phyloP scores from a whole-genome alignment of 2,888 invertebrate genomes.

The Tethea ocularis region DNA sequence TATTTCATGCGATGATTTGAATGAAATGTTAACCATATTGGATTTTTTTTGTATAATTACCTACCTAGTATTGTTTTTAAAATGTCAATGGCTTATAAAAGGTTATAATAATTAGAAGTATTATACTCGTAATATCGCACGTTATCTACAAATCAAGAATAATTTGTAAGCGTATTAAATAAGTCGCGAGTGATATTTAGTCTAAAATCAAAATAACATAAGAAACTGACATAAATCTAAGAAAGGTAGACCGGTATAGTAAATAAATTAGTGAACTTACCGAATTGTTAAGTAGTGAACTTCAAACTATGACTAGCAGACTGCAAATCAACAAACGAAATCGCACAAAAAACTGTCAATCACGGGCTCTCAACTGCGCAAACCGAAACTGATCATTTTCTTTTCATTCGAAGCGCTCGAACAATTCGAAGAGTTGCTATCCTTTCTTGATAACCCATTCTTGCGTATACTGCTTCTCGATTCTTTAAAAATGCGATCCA shows the following conservation, averaged over 20 bases:
- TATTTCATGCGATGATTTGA: neutral
- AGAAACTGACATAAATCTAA: neutral
- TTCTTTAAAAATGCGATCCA: slow-evolving; percentile 84
- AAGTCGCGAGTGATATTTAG: slow-evolving; percentile 19
- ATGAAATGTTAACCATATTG: neutral
- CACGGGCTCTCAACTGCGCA: slow-evolving; percentile 26
- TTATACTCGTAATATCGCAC: neutral
- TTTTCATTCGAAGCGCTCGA: slow-evolving; percentile 37
- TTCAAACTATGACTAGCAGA: slow-evolving; percentile 41
- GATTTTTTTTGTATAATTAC: too few species aligned
- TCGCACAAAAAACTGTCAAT: slow-evolving; percentile 36
- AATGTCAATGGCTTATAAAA: neutral
- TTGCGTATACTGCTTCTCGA: slow-evolving; percentile 41
- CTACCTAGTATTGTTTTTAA: too few species aligned
- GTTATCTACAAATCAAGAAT: neutral
- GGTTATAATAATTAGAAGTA: neutral
- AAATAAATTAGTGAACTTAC: slow-evolving; percentile 27
- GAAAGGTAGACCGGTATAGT: neutral
- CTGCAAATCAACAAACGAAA: slow-evolving; percentile 35
- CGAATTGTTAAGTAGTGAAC: slow-evolving; percentile 37
- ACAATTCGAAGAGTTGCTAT: slow-evolving; percentile 49
- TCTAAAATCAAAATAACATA: slow-evolving; percentile 4
- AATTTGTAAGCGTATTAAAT: neutral
- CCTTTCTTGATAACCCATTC: slow-evolving; percentile 57
- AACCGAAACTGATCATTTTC: slow-evolving; percentile 35